phyloP scores from a whole-genome alignment of 2,888 invertebrate genomes.

The Lasioglossum marginatum region DNA sequence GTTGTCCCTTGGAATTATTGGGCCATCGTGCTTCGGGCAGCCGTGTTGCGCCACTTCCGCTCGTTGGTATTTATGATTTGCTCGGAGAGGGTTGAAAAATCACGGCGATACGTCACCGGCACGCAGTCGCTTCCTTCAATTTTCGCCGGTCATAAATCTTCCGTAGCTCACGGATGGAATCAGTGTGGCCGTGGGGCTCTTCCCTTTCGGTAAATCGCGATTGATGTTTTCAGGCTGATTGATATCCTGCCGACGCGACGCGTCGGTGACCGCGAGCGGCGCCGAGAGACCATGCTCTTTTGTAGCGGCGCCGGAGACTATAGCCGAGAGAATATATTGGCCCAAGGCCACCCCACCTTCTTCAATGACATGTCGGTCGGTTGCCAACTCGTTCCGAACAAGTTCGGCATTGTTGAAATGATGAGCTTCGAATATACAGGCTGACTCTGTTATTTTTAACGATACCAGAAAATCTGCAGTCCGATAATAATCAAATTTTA shows the following conservation, averaged over 20 bases:
- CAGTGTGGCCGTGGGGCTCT: neutral
- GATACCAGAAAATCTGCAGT: no score
- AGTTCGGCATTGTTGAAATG: neutral
- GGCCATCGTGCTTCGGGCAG: neutral
- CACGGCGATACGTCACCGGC: conserved; percentile 35
- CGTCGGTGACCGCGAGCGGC: neutral
- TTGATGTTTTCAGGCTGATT: conserved; percentile 34
- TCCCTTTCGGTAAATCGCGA: conserved; percentile 41
- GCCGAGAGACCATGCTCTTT: neutral
- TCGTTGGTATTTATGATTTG: conserved; percentile 33
- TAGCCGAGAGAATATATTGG: conserved; percentile 1
- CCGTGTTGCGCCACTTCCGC: neutral
- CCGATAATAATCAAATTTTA: no score
- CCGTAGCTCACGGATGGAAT: neutral
- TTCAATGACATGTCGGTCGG: neutral
- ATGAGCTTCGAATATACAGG: no score
- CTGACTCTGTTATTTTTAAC: no score
- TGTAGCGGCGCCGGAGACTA: neutral
- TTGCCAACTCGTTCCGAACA: neutral
- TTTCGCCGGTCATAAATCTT: conserved; percentile 48
- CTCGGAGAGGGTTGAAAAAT: conserved; percentile 54
- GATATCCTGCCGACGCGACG: conserved; percentile 19
- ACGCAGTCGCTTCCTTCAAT: conserved; percentile 43
- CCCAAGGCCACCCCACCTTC: neutral
- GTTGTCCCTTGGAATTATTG: neutral